Base-by-base conservation (phyloP, 2,113 vertebrate species). In the Osmerus mordax region DNA sequence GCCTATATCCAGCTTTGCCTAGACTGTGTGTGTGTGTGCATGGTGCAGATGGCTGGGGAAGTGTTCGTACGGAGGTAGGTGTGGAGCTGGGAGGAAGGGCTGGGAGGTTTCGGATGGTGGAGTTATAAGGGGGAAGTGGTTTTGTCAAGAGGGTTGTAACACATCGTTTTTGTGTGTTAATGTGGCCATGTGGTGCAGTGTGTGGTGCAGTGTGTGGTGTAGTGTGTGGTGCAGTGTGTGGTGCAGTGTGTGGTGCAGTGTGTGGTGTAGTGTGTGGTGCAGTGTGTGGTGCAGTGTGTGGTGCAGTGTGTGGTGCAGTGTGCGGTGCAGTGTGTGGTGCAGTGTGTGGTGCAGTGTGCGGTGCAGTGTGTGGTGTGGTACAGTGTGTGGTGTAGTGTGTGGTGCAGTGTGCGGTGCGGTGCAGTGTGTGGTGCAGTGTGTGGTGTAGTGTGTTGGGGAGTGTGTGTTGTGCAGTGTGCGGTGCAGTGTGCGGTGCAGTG, bases 21-120 rank as follows among this genome's bases (percentile, higher is more conserved):
- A 25, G 36, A 23, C 12, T 67, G 52, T 68, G 66, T 32, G 67
- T 32, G 13, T 56, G 52, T 68, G 67, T 56, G 28, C 41, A 18
- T 47, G 16, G 16, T 64, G 62, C 15, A 32, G 62, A 18, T 29
- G 29, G 62, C 9, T 36, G 62, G 62, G n/a, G 16, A 29, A 64
- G 14, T 25, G 28, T 18, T 28, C 2, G 13, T 28, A 13, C 3
- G 29, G 6, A 21, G 32, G 15, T 63, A 18, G 14, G 28, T 51
- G 28, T 65, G 36, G 25, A 21, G 19, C 9, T 14, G 13, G 64
- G 19, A 6, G 61, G 28, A 25, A 12, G 3, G 28, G 12, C 1
- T 18, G 28, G 28, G 7, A 4, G 9, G 15, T 51, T 19, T 41
- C 23, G 18, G 29, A n/a, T 41, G 15, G 2, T 8, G 25, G 16